phyloP scores from a whole-genome alignment of 2,888 invertebrate genomes.

The Tenthredo amoena region DNA sequence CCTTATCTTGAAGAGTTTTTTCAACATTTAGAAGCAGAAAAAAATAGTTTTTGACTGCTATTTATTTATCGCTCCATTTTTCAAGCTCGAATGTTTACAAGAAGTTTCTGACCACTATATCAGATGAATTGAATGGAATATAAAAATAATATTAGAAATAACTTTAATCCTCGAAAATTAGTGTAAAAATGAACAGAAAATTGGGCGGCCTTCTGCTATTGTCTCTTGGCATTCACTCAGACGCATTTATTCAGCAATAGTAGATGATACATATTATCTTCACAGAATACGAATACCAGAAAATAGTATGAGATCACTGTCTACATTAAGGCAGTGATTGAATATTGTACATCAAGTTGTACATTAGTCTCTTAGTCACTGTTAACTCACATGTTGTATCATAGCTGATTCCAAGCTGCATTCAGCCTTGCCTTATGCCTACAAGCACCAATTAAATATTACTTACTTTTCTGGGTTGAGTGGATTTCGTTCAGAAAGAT shows the following conservation, averaged over 20 bases:
- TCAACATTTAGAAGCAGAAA: no score
- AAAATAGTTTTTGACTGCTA: no score
- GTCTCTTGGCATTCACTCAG: background rate
- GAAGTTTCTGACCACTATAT: no score
- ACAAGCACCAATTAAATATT: background rate
- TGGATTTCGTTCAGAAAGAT: background rate
- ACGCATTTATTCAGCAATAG: conserved; percentile 1
- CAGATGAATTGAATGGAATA: background rate
- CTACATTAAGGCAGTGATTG: conserved; percentile 60
- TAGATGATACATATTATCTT: conserved; percentile 37
- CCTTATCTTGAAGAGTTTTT: no score
- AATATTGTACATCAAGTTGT: conserved; percentile 4
- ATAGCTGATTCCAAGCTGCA: conserved; percentile 59
- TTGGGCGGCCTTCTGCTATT: background rate
- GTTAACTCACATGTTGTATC: conserved; percentile 58
- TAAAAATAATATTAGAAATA: background rate
- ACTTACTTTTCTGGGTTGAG: background rate
- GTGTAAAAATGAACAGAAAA: background rate
- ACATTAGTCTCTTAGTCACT: conserved; percentile 36
- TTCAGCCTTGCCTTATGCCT: conserved; percentile 55
- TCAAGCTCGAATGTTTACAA: no score
- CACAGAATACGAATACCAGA: conserved; percentile 33
- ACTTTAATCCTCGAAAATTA: background rate
- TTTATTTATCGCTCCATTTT: no score
- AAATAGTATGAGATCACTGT: conserved; percentile 61